A percentile compares a stretch with the other conserved stretches of the same genome.
phyloP scores from a whole-genome alignment of 2,888 invertebrate genomes.

The Azorinus chamasolen region DNA sequence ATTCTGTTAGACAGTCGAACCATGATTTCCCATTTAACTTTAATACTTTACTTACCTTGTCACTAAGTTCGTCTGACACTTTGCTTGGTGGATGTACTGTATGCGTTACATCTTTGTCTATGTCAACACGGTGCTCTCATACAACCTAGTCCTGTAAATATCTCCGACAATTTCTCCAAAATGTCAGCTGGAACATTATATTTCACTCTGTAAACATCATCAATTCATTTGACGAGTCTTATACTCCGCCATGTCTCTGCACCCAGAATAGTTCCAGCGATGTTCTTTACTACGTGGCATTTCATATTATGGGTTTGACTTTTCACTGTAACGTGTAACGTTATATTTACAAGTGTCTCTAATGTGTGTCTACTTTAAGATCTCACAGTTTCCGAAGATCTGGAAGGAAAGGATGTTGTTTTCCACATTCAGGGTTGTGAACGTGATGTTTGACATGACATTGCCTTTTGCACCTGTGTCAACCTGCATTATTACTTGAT shows the following conservation, averaged over 20 bases:
- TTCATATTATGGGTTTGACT: constrained; percentile 2
- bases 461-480: constrained; percentile 22
- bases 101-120: constrained; percentile 17
- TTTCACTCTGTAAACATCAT: constrained; percentile 10
- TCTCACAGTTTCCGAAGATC: constrained; percentile 2
- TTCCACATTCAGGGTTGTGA: neutral
- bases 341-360: neutral
- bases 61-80: constrained; percentile 34
- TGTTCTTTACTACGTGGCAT: too few species aligned
- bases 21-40: constrained; percentile 42
- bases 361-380: constrained; percentile 33
- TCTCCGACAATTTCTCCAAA: constrained; percentile 7
- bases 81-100: constrained; percentile 40
- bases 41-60: constrained; percentile 41
- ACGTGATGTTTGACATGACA: constrained; percentile 15
- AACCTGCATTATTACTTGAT: constrained; percentile 21
- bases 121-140: constrained; percentile 22
- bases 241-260: constrained; percentile 16
- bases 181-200: constrained; percentile 17
- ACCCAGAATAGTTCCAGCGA: constrained; percentile 21
- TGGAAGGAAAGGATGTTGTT: neutral
- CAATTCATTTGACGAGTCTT: constrained; percentile 20
- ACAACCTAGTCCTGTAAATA: constrained; percentile 37
- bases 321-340: constrained; percentile 8
- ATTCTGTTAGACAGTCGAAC: constrained; percentile 46